Evolutionary conservation across 2,888 invertebrate genomes (phyloP).

Genomic region (Caenorhabditis sp.): DNA sequence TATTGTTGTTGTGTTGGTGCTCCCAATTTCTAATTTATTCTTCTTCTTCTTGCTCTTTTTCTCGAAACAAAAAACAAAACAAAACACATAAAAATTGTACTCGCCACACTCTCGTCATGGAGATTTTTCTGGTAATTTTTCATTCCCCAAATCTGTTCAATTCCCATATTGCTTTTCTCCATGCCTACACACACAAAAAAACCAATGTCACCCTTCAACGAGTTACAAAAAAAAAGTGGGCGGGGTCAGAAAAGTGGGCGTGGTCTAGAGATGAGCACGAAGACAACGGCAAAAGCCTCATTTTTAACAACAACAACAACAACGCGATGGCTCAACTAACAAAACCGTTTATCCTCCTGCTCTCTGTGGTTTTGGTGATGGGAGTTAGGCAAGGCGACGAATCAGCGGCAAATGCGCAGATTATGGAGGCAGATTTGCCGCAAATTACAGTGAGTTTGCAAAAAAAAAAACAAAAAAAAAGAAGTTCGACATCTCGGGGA

Average conservation of each 20-base stretch:
- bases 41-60: slow-evolving; percentile 1
- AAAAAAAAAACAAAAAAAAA: neutral
- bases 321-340: too few relatives aligned
- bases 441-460: slow-evolving; percentile 17
- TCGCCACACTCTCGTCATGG: too few relatives aligned
- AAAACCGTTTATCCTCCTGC: too few relatives aligned
- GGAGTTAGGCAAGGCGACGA: neutral
- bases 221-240: slow-evolving; percentile 8
- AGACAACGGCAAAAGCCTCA: too few relatives aligned
- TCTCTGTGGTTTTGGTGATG: too few relatives aligned
- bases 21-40: neutral
- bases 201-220: too few relatives aligned
- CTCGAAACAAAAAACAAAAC: neutral
- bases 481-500: too few relatives aligned
- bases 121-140: too few relatives aligned
- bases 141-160: too few relatives aligned
- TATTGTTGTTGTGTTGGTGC: neutral
- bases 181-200: too few relatives aligned
- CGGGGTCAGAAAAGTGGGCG: slow-evolving; percentile 20
- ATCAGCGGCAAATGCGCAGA: neutral
- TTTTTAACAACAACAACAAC: too few relatives aligned
- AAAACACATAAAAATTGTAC: neutral
- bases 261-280: neutral
- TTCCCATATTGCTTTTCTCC: too few relatives aligned
- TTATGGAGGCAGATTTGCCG: slow-evolving; percentile 3